A percentile compares a stretch with the other conserved stretches of the same genome.
Conservation (phyloP, 2,797 vertebrate species). For the Darevskia nairensis region DNA sequence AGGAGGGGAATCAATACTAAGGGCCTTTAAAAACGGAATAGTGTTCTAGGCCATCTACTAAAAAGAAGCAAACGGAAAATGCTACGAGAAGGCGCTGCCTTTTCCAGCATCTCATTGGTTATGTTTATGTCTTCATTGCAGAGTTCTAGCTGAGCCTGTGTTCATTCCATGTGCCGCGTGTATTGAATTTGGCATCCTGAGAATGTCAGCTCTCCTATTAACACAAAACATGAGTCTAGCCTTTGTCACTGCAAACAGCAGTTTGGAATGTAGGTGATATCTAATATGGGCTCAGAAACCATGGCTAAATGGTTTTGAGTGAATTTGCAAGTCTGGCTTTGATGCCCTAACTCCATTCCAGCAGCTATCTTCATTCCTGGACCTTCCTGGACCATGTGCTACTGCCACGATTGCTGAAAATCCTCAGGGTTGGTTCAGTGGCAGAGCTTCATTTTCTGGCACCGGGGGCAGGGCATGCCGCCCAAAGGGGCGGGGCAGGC, state of each 20-base stretch:
- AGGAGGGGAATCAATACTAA: neutral
- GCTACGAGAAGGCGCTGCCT: conserved; percentile 17
- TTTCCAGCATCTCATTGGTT: neutral
- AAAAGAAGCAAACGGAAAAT: neutral
- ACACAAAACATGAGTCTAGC: neutral
- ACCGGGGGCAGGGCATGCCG: too few relatives aligned
- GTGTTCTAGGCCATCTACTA: neutral
- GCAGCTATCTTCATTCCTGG: neutral
- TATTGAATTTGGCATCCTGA: neutral
- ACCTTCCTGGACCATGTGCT: too few relatives aligned
- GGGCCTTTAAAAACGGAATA: rapidly evolving
- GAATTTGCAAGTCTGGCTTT: neutral
- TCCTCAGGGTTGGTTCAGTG: too few relatives aligned
- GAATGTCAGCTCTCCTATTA: neutral
- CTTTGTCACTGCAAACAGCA: neutral
- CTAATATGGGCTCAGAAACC: neutral
- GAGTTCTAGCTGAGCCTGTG: neutral
- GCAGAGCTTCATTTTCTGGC: too few relatives aligned
- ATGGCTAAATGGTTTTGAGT: neutral
- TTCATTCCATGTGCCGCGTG: neutral
- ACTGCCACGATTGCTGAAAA: neutral
- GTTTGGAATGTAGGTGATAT: neutral
- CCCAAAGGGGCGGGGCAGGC: too few relatives aligned
- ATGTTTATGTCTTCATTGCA: neutral
- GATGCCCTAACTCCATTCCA: neutral